Conservation (phyloP, 2,797 vertebrate species). For the Cephalopachus bancanus region DNA sequence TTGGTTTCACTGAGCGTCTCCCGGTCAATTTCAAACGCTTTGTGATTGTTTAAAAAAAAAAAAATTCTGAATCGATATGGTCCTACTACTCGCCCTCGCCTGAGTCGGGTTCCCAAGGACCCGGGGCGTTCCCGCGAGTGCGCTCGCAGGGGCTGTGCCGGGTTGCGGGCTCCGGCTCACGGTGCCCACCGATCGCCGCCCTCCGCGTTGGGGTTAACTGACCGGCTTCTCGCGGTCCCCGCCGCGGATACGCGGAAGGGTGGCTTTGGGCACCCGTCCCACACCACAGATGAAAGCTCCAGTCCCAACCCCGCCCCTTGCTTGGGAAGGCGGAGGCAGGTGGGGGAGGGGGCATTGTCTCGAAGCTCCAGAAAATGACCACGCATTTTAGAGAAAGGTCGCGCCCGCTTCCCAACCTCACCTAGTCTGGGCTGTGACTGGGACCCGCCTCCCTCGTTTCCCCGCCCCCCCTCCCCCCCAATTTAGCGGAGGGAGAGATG, state of each 20-base stretch:
- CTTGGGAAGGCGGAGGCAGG: background rate
- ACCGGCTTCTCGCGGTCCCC: background rate
- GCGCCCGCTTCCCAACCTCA: slow-evolving; percentile 70
- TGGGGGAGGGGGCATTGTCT: background rate
- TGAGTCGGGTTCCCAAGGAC: background rate
- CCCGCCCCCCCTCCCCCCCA: background rate
- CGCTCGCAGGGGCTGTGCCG: background rate
- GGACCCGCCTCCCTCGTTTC: slow-evolving; percentile 18
- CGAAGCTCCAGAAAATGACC: slow-evolving; percentile 66
- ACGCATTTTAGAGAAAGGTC: slow-evolving; percentile 74
- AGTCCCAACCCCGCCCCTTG: background rate
- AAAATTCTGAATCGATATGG: background rate
- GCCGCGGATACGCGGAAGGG: background rate
- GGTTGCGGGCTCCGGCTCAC: background rate
- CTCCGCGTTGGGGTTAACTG: background rate
- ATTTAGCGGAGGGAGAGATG: slow-evolving; percentile 83
- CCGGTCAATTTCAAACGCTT: slow-evolving; percentile 8
- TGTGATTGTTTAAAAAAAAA: background rate
- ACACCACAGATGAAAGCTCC: background rate
- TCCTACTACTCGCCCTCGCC: background rate
- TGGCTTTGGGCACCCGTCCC: slow-evolving; percentile 36
- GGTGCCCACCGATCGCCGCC: background rate
- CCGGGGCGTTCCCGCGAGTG: background rate
- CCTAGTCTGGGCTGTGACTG: slow-evolving; percentile 54
- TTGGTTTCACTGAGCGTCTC: background rate